A percentile compares a stretch with the other conserved stretches of the same genome.
These are phyloP conservation scores for Lobophora halterata DNA, from an alignment of 2,888 invertebrate genomes.

Conservation along the genomic window DNA sequence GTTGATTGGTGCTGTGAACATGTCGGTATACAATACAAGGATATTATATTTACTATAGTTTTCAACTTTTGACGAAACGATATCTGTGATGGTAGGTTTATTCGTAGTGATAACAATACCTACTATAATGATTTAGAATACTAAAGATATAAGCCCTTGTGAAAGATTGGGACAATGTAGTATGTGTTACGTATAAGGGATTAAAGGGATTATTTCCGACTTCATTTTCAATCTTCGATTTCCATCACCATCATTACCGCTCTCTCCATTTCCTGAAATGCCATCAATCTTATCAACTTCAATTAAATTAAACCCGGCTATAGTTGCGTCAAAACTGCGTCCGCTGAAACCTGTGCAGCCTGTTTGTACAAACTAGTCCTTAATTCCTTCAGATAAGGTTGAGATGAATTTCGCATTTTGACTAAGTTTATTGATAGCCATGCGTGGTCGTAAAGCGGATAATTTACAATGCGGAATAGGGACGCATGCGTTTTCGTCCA, in stretches of 20 bases:
- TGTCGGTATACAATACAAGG: too few relatives aligned
- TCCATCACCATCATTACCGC: conserved; percentile 4
- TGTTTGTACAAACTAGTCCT: conserved; percentile 5
- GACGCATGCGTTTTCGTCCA: conserved; percentile 51
- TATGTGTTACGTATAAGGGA: too few relatives aligned
- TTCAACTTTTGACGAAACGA: too few relatives aligned
- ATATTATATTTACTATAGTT: too few relatives aligned
- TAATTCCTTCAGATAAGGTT: conserved; percentile 13
- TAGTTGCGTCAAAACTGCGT: conserved; percentile 16
- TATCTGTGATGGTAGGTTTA: too few relatives aligned
- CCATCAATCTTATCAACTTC: conserved; percentile 20
- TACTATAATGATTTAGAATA: too few relatives aligned
- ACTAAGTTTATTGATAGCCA: conserved; percentile 22
- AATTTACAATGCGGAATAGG: conserved; percentile 56
- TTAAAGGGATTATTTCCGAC: too few relatives aligned
- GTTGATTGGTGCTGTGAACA: too few relatives aligned
- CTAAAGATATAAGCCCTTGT: too few relatives aligned
- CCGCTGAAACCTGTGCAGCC: conserved; percentile 8
- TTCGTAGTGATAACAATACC: too few relatives aligned
- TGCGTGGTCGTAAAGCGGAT: conserved; percentile 43
- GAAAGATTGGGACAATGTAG: too few relatives aligned
- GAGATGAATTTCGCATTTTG: conserved; percentile 11
- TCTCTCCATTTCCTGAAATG: conserved; percentile 7
- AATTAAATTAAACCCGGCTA: conserved; percentile 20
- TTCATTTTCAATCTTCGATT: too few relatives aligned